Conservation (phyloP, 2,797 vertebrate genomes). For the Lepus oiostolus region DNA sequence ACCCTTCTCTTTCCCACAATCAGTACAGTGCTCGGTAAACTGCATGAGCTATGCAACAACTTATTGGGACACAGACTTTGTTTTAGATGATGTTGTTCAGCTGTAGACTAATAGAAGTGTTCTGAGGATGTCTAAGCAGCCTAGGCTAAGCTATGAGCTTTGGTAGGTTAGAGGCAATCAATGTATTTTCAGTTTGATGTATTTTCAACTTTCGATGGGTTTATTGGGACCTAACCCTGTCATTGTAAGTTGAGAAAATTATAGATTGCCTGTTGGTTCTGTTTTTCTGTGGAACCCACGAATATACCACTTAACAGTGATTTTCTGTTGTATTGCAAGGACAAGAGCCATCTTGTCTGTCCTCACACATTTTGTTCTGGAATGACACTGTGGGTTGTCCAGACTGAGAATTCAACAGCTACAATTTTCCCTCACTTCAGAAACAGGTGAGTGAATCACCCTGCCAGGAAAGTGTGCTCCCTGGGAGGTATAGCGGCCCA, state of each 20-base stretch:
- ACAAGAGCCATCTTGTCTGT: constrained; percentile 28
- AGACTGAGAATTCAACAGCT: not conserved
- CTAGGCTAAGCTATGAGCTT: not conserved
- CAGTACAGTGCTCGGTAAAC: not conserved
- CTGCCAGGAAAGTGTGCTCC: not conserved
- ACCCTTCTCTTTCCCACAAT: not conserved
- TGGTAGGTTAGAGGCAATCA: too few species aligned
- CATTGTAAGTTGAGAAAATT: not conserved
- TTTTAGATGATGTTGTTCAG: too few species aligned
- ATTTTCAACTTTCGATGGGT: not conserved
- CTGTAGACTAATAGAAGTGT: too few species aligned
- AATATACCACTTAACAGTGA: not conserved
- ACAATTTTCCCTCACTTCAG: not conserved
- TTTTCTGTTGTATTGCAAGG: constrained; percentile 61
- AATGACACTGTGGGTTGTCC: not conserved
- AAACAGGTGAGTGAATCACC: not conserved
- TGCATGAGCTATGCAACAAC: not conserved
- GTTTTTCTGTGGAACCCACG: constrained; percentile 4
- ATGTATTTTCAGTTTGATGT: not conserved
- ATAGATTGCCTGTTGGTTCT: not conserved
- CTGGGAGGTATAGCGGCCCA: not conserved
- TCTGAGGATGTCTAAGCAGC: not conserved
- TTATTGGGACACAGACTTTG: not conserved
- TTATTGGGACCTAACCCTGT: not conserved
- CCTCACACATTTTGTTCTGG: not conserved